Conservation (phyloP, 2,113 vertebrate species). For the Tragelaphus imberbis region DNA sequence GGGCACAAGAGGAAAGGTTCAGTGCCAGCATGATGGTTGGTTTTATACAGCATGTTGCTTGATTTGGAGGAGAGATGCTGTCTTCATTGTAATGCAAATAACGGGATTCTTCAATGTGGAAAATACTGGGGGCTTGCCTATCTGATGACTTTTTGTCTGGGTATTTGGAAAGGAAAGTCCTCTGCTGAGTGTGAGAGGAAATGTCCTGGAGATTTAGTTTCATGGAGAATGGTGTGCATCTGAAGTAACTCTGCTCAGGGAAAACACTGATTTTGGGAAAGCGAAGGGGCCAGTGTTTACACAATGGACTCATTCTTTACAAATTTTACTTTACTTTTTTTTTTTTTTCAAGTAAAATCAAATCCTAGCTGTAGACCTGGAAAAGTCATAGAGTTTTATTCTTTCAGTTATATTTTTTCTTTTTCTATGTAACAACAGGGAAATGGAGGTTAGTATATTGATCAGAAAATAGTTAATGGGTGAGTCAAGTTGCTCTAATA, state of each 20-base stretch:
- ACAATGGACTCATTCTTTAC: background rate
- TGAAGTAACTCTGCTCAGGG: background rate
- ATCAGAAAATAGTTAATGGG: too few species aligned
- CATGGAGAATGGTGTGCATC: background rate
- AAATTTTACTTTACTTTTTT: background rate
- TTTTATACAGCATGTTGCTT: background rate
- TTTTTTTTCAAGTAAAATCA: background rate
- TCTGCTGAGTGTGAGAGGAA: background rate
- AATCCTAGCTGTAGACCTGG: background rate
- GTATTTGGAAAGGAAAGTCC: background rate
- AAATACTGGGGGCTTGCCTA: too few species aligned
- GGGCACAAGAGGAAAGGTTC: background rate
- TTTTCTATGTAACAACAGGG: background rate
- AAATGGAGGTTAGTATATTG: background rate
- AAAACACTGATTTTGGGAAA: background rate
- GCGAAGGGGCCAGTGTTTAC: background rate
- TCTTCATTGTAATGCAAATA: background rate
- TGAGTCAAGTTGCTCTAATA: fast-evolving
- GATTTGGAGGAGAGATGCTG: background rate
- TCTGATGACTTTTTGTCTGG: background rate
- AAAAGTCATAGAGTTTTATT: background rate
- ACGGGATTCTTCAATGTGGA: too few species aligned
- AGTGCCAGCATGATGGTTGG: background rate
- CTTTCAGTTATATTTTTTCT: background rate
- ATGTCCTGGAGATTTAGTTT: too few species aligned